Conservation (phyloP, 2,888 invertebrate genomes). For the Augochlorella aurata region DNA sequence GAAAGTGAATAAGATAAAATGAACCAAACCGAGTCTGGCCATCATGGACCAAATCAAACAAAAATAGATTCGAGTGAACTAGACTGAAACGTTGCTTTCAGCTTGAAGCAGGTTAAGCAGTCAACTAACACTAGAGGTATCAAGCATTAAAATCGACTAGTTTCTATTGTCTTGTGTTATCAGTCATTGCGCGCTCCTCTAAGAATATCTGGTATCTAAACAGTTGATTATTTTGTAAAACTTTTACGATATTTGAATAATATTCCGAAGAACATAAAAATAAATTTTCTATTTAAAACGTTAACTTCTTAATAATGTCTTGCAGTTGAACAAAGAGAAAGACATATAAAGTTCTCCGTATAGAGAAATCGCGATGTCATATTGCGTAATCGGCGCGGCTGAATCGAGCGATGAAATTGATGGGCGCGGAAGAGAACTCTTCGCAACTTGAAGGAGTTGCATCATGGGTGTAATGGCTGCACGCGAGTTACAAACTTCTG, state of each 20-base stretch:
- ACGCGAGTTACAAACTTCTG: constrained; percentile 31
- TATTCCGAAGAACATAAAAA: too few species aligned
- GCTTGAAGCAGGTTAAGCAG: not conserved
- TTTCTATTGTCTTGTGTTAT: not conserved
- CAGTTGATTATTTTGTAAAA: too few species aligned
- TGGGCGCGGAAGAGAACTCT: constrained; percentile 22
- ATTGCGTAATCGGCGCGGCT: constrained; percentile 9
- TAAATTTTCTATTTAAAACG: too few species aligned
- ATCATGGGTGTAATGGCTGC: constrained; percentile 21
- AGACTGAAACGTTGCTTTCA: not conserved
- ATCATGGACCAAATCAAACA: not conserved
- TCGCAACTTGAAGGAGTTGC: constrained; percentile 27
- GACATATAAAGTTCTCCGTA: not conserved
- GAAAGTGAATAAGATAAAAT: not conserved
- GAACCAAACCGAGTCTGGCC: not conserved
- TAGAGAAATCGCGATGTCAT: constrained; percentile 4
- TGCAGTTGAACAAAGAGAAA: too few species aligned
- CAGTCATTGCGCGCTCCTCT: too few species aligned
- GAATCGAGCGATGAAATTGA: constrained; percentile 28
- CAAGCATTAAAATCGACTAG: not conserved
- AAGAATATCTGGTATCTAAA: too few species aligned
- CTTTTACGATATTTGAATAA: too few species aligned
- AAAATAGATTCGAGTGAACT: not conserved
- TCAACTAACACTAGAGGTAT: not conserved
- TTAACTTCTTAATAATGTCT: too few species aligned